Evolutionary conservation across 1,140 invertebrate species (phyloP), one percentile per base, ranked within the genome.

Genomic region (Euwallacea fornicatus): DNA sequence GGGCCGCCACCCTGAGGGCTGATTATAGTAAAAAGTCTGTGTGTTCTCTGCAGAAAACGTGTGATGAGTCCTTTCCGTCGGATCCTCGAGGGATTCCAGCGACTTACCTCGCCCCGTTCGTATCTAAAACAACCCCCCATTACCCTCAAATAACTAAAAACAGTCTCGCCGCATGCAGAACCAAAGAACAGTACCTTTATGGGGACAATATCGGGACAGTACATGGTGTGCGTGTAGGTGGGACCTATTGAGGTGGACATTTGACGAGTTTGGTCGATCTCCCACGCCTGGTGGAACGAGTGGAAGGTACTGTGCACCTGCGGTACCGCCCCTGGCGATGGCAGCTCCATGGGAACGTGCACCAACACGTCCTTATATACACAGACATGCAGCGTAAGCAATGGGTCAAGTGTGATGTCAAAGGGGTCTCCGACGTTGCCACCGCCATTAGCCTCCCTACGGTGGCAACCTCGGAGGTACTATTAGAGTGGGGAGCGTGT

Each of bases 61-160:
- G 80, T 89, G 87, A 59, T 86, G 87, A 44, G 83, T 84, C 66
- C 87, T 81, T 75, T 88, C 86, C 58, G 83, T 86, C 46, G 85
- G 86, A 76, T 91, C 89, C 79, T 93, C 91, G 66, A 93, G 82
- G 74, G 90, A 92, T 81, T 93, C 92, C 62, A 93, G 84, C n/a
- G 91, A 93, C 83, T 93, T 93, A 55, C 91, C 92, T 73, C 88
- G 84, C n/a, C 87, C 87, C 75, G 88, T 88, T 77, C 89, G 86
- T 72, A 91, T 87, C 88, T 89, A 83, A 73, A 81, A 61, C 43
- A 42, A 58, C 10, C 55, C 16, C 21, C n/a, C 10, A 16, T 16
- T 58, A 58, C 55, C 21, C 10, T 58, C 55, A 10, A n/a, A 10
- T 10, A 10, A 15, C 21, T 33, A 58, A 58, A 58, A 15, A 13